Evolutionary conservation across 2,888 invertebrate genomes (phyloP).

Genomic region (Seira musarum): DNA sequence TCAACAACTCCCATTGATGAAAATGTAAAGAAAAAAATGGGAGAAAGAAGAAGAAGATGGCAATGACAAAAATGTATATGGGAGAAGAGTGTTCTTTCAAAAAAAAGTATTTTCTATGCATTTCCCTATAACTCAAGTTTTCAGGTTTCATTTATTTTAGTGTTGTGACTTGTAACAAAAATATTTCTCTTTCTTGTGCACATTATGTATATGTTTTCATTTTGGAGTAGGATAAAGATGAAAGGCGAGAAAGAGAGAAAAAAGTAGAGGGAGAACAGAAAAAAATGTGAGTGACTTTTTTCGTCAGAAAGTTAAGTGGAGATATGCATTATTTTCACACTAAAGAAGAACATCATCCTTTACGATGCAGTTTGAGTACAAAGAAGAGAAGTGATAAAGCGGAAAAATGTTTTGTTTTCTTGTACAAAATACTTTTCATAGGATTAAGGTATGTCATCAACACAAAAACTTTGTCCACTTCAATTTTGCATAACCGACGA

Average conservation of each 20-base stretch:
- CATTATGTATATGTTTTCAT: conserved; percentile 35
- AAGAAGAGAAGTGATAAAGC: no score
- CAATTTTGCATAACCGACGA: no score
- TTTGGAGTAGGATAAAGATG: conserved; percentile 43
- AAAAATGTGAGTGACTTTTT: conserved; percentile 51
- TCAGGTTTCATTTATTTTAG: no score
- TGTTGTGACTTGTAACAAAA: not conserved
- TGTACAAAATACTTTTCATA: not conserved
- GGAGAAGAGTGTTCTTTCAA: no score
- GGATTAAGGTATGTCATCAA: no score
- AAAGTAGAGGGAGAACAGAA: conserved; percentile 49
- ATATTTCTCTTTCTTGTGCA: no score
- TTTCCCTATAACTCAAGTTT: no score
- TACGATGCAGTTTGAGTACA: no score
- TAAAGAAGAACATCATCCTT: conserved; percentile 13
- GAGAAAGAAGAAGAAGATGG: conserved; percentile 31
- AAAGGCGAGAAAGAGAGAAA: conserved; percentile 29
- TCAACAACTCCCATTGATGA: conserved; percentile 63
- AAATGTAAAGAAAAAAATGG: conserved; percentile 50
- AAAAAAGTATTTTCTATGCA: no score
- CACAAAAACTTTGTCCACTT: no score
- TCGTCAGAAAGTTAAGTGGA: conserved; percentile 20
- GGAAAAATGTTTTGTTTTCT: no score
- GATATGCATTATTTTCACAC: conserved; percentile 39
- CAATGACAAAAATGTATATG: no score